Evolutionary conservation across 2,888 invertebrate genomes (phyloP), one percentile per base, ranked within the genome.

Genomic region (Pasiphila rectangulata): DNA sequence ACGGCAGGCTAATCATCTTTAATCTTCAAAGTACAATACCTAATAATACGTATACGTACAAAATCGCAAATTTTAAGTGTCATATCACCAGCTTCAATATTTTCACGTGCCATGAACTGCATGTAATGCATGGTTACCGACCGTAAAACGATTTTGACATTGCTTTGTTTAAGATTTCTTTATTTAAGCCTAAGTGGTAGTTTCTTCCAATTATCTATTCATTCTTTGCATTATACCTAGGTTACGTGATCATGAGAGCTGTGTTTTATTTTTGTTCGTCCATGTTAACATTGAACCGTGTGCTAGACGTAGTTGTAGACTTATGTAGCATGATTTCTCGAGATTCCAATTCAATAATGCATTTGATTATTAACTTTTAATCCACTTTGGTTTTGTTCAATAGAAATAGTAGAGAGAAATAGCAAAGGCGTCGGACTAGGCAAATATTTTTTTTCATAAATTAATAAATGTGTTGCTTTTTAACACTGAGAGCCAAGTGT

Each of bases 141-240:
- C 47, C 56, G 58, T 59, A 54, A 49, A 52, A 52, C 49, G 29
- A 51, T 59, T 58, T 54, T 59, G 58, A 59, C 58, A 54, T 59
- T 59, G 58, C 58, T 46, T 59, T 59, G 58, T 59, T 45, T 54
- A 23, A 39, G 53, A 54, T 56, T 52, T 56, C 53, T 54, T 52
- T 56, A 54, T 51, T 35, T 34, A 36, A 46, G 37, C 35, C 16
- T 30, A 41, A 34, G 19, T 29, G 38, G 20, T 35, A 20, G 19
- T 25, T 50, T 27, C 13, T 17, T 3, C 30, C 29, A 50, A 44
- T 50, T 50, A 50, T 30, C 37, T 23, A 50, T 36, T 44, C 42
- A 27, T 35, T 43, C 25, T 17, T 20, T 19, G 9, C 27, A 40
- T 35, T 39, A 35, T 29, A 25, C n/a, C 20, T 41, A 6, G 15